Evolutionary conservation across 2,888 invertebrate species (phyloP).

Genomic region (Thera britannica): DNA sequence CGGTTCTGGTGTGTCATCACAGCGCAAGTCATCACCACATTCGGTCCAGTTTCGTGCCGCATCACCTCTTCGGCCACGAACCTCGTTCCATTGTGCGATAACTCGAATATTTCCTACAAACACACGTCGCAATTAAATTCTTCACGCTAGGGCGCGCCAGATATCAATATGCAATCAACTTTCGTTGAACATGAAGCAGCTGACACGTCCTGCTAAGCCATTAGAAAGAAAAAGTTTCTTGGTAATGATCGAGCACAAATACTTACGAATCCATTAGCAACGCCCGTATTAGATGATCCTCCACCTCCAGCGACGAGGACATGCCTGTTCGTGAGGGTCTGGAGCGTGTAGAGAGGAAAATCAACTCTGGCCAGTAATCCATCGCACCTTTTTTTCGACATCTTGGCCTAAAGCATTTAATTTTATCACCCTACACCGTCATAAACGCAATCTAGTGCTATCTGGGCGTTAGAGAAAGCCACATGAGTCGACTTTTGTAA

Average conservation of each 20-base stretch:
- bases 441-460: constrained; percentile 53
- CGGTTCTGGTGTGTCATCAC: constrained; percentile 89
- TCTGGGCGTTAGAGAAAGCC: constrained; percentile 51
- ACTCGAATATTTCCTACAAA: constrained; percentile 95
- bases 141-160: constrained; percentile 27
- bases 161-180: constrained; percentile 32
- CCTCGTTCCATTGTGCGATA: constrained; percentile 92
- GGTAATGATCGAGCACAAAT: constrained; percentile 26
- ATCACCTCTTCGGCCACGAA: constrained; percentile 95
- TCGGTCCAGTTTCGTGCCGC: constrained; percentile 94
- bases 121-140: constrained; percentile 36
- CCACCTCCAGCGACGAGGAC: constrained; percentile 98
- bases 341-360: constrained; percentile 96
- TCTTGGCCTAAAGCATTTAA: constrained; percentile 68
- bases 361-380: constrained; percentile 94
- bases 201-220: constrained; percentile 56
- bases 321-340: constrained; percentile 95
- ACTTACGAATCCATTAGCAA: constrained; percentile 98
- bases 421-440: constrained; percentile 49
- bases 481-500: constrained; percentile 64
- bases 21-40: constrained; percentile 96
- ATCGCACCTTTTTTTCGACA: constrained; percentile 84
- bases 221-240: constrained; percentile 31
- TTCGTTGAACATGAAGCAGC: constrained; percentile 44
- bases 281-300: constrained; percentile 98